Conservation (phyloP, 1,140 invertebrate species). For the Camponotus vicinus region DNA sequence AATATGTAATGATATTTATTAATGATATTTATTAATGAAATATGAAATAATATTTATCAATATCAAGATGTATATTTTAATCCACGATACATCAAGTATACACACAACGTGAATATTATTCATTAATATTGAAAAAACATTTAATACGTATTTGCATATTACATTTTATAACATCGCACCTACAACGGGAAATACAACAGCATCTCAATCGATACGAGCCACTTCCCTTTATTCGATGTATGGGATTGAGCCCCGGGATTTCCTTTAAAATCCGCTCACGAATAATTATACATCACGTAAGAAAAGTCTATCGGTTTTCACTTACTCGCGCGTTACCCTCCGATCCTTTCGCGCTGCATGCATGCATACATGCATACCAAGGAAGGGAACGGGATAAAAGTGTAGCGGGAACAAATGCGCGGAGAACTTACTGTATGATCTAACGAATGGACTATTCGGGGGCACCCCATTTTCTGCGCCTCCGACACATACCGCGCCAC, state of each 20-base stretch:
- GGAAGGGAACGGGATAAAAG: conserved; percentile 40
- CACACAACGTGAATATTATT: neutral
- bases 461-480: conserved; percentile 59
- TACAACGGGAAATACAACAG: neutral
- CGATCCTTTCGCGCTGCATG: conserved; percentile 31
- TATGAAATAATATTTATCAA: neutral
- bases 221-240: neutral
- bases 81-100: no score
- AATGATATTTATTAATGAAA: conserved; percentile 37
- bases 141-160: conserved; percentile 3
- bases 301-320: conserved; percentile 60
- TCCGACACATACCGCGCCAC: conserved; percentile 55
- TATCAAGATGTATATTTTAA: no score
- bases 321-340: conserved; percentile 32
- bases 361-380: conserved; percentile 44
- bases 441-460: conserved; percentile 58
- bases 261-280: conserved; percentile 39
- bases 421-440: conserved; percentile 52
- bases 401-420: conserved; percentile 56
- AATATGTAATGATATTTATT: neutral
- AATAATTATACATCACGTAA: conserved; percentile 55
- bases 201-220: neutral
- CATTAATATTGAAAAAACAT: neutral
- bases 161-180: neutral
- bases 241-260: neutral